Percentiles rank a stretch among this genome's conserved stretches.
phyloP scores from a whole-genome alignment of 2,797 vertebrate species.

The Xenops minutus region DNA sequence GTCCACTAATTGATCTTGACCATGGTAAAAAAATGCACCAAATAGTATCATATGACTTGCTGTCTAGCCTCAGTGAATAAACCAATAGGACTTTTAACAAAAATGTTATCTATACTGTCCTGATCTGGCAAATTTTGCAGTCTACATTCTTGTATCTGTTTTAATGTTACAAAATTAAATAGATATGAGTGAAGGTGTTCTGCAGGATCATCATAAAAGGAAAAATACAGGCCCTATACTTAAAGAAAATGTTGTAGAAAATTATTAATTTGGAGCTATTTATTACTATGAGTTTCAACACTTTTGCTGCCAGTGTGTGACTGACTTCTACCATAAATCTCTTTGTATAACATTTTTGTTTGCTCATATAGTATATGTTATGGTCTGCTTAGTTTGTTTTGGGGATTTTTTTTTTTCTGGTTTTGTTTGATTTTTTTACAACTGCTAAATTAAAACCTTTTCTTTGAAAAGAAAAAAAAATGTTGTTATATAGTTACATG shows the following conservation, averaged over 20 bases:
- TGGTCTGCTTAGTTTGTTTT: slow-evolving; percentile 48
- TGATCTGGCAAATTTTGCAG: slow-evolving; percentile 63
- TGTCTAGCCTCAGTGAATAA: slow-evolving; percentile 78
- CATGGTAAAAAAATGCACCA: slow-evolving; percentile 69
- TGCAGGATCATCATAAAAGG: slow-evolving; percentile 58
- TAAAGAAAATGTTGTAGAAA: slow-evolving; percentile 75
- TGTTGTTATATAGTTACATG: slow-evolving; percentile 38
- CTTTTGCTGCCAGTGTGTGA: slow-evolving; percentile 61
- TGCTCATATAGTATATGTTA: slow-evolving; percentile 38
- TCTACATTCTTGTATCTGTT: slow-evolving; percentile 66
- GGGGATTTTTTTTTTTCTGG: slow-evolving; percentile 26
- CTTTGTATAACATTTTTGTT: slow-evolving; percentile 63
- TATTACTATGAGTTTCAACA: slow-evolving; percentile 76
- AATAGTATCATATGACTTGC: slow-evolving; percentile 71
- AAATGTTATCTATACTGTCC: slow-evolving; percentile 63
- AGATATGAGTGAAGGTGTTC: slow-evolving; percentile 64
- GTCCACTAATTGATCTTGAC: slow-evolving; percentile 56
- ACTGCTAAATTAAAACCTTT: slow-evolving; percentile 67
- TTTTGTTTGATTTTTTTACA: slow-evolving; percentile 56
- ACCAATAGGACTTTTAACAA: slow-evolving; percentile 68
- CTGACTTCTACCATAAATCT: slow-evolving; percentile 58
- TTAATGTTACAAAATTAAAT: slow-evolving; percentile 66
- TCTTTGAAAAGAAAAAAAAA: slow-evolving; percentile 42
- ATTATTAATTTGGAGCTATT: slow-evolving; percentile 80
- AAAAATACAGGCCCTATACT: slow-evolving; percentile 65